Conservation (phyloP, 2,797 vertebrate genomes). For the Protonibea diacanthus region DNA sequence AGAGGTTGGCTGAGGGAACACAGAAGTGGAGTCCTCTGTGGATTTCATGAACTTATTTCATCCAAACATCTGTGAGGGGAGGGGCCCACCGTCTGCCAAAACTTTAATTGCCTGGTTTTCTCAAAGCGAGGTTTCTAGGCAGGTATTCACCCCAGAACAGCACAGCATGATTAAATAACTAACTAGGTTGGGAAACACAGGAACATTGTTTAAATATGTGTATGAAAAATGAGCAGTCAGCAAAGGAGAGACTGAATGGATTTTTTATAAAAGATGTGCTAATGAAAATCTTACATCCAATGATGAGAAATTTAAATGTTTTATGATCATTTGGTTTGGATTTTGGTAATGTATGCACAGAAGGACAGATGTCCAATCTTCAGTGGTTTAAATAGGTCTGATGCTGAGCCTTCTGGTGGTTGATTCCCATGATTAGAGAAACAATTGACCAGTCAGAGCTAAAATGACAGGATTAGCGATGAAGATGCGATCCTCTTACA, state of each 20-base stretch:
- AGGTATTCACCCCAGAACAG: conserved; percentile 34
- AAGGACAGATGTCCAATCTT: background rate
- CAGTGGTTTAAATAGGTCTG: background rate
- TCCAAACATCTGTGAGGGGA: conserved; percentile 52
- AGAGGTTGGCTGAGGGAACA: conserved; percentile 14
- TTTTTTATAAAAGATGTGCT: background rate
- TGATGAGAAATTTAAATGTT: background rate
- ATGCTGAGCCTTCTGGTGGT: background rate
- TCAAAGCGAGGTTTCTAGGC: conserved; percentile 11
- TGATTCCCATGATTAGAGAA: background rate
- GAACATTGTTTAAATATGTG: background rate
- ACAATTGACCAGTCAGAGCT: background rate
- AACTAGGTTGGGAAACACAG: background rate
- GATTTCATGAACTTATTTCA: conserved; percentile 49
- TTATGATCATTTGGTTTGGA: background rate
- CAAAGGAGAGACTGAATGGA: background rate
- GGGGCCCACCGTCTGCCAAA: conserved; percentile 19
- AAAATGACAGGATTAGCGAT: background rate
- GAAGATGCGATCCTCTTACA: background rate
- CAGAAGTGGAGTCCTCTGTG: conserved; percentile 22
- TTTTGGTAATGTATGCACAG: background rate
- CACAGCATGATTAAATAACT: conserved; percentile 15
- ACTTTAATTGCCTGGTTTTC: conserved; percentile 36
- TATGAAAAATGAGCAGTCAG: background rate
- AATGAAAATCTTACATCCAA: background rate